Conservation (phyloP, 1,140 invertebrate species). For the Asbolus verrucosus region DNA sequence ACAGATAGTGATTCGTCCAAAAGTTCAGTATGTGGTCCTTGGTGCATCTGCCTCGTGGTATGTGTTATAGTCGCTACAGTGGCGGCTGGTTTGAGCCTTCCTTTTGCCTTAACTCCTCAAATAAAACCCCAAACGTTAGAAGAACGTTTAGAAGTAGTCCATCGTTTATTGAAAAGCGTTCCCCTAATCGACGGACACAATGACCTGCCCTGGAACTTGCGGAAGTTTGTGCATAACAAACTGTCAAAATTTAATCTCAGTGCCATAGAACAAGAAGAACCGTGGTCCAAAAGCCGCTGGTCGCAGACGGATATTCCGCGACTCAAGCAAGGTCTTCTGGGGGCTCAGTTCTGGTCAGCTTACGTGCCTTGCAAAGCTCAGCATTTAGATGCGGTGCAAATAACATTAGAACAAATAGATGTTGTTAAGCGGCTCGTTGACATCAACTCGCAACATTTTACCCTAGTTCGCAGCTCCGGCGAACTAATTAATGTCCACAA, state of each 20-base stretch:
- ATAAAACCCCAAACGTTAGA: conserved; percentile 54
- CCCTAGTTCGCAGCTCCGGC: conserved; percentile 76
- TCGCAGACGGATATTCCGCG: conserved; percentile 92
- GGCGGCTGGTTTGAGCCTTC: conserved; percentile 60
- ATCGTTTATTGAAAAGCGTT: conserved; percentile 69
- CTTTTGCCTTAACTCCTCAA: conserved; percentile 57
- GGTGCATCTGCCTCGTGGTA: conserved; percentile 62
- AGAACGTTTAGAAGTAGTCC: conserved; percentile 56
- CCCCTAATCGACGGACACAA: conserved; percentile 84
- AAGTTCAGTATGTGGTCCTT: conserved; percentile 56
- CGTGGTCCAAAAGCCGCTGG: conserved; percentile 84
- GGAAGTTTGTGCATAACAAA: conserved; percentile 85
- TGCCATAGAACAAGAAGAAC: conserved; percentile 77
- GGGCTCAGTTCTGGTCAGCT: conserved; percentile 86
- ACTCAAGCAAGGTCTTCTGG: conserved; percentile 82
- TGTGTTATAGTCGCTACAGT: conserved; percentile 61
- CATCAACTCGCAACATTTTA: conserved; percentile 77
- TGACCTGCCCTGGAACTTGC: conserved; percentile 88
- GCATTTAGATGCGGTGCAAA: conserved; percentile 85
- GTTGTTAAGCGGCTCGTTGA: conserved; percentile 88
- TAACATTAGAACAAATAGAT: conserved; percentile 90
- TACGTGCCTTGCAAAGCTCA: conserved; percentile 87
- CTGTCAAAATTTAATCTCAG: conserved; percentile 83
- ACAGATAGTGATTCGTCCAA: conserved; percentile 53
- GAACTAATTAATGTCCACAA: conserved; percentile 83